Conservation (phyloP, 2,113 vertebrate genomes). For the Chaetodon auriga region DNA sequence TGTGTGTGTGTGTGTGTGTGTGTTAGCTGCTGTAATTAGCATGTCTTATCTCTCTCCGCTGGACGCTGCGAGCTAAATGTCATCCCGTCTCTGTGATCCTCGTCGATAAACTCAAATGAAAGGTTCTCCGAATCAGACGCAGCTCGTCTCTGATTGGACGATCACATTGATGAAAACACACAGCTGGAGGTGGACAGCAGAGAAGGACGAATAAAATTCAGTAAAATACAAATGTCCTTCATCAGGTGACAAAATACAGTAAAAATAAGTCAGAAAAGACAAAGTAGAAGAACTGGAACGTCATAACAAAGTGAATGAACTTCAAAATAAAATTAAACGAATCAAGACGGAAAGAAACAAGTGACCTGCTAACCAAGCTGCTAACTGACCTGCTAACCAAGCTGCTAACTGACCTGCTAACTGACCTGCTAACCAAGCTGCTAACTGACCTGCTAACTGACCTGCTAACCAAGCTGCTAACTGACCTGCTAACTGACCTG, state of each 20-base stretch:
- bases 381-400: too few species aligned
- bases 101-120: slow-evolving; percentile 31
- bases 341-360: too few species aligned
- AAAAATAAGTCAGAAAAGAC: not conserved
- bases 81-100: slow-evolving; percentile 45
- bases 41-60: slow-evolving; percentile 33
- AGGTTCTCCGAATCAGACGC: slow-evolving; percentile 5
- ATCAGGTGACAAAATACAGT: not conserved
- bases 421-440: too few species aligned
- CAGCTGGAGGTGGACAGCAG: not conserved
- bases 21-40: slow-evolving; percentile 33
- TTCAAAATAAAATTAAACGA: too few species aligned
- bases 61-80: slow-evolving; percentile 46
- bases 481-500: too few species aligned
- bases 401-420: too few species aligned
- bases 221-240: not conserved
- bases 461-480: too few species aligned
- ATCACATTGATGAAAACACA: not conserved
- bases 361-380: too few species aligned
- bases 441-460: too few species aligned
- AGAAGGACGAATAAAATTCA: not conserved
- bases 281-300: too few species aligned
- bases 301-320: too few species aligned
- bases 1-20: slow-evolving; percentile 3
- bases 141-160: slow-evolving; percentile 34